These are phyloP conservation scores for Phaethon lepturus DNA, from an alignment of 2,113 vertebrate species.

Conservation along the genomic window DNA sequence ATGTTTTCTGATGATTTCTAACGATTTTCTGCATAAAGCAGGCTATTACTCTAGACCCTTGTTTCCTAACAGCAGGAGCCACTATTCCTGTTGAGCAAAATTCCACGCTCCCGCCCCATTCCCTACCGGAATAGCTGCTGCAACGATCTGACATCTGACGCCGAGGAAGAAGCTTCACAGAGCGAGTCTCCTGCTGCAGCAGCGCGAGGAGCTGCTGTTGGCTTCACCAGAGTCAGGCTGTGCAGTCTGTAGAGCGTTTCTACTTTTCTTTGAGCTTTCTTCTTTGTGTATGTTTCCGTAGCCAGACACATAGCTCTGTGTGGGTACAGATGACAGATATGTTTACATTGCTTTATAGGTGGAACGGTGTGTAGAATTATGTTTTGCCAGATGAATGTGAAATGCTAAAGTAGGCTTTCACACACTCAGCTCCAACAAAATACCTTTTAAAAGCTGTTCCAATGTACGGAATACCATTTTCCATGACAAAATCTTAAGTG, in stretches of 20 bases:
- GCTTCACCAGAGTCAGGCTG: not conserved
- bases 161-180: not conserved
- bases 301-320: not conserved
- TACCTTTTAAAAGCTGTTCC: not conserved
- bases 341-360: constrained; percentile 1
- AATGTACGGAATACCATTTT: not conserved
- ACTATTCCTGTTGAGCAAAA: not conserved
- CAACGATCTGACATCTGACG: not conserved
- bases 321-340: not conserved
- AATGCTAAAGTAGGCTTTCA: not conserved
- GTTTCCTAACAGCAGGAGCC: not conserved
- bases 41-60: not conserved
- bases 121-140: not conserved
- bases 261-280: not conserved
- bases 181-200: not conserved
- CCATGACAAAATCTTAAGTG: not conserved
- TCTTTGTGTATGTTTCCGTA: not conserved
- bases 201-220: not conserved
- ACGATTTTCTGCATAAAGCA: not conserved
- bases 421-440: not conserved
- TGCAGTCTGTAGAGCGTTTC: not conserved
- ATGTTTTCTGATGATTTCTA: not conserved
- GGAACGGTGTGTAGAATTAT: not conserved
- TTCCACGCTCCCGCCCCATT: not conserved
- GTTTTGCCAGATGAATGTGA: not conserved